Base-by-base conservation (phyloP, 2,888 invertebrate genomes). In the Watsonalla binaria region DNA sequence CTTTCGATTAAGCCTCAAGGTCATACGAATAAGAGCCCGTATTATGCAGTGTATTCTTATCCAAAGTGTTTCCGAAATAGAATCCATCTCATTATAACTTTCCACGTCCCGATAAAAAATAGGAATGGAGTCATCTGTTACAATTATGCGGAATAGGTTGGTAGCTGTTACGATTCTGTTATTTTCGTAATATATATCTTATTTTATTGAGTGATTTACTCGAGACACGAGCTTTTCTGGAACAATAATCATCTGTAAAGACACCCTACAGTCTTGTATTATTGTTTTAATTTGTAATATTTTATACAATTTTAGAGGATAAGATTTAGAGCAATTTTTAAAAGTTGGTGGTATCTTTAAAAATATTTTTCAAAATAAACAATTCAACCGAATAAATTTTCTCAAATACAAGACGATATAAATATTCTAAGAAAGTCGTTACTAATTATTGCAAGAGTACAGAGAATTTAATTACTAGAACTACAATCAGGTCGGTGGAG, bases 1-100 rank as follows among this genome's bases (percentile, higher is more conserved):
- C 87, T 80, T 89, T 87, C 89, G 83, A 88, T 89, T 89, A 88
- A 81, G 76, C 59, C 51, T 60, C 82, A 89, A 89, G 90, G 90
- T 76, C 83, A 53, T 59, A 62, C 65, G 66, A 76, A 76, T 75
- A 75, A 77, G 62, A 51, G 75, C 66, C 70, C 61, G 74, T 70
- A 72, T 68, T 74, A 72, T 67, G 70, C 68, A 67, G 71, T 65
- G 79, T 88, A 86, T 87, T 87, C 84, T 85, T 82, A 78, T 74
- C 72, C 75, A 76, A 79, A 88, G 86, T 84, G 87, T 76, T 70
- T 76, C 79, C 58, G 59, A 86, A 89, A 89, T 90, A 90, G 86
- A 80, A 63, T 60, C 68, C 58, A 73, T 79, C 84, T 89, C 85
- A 86, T 88, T 90, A 89, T 84, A 84, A 85, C 78, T 86, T 86